Base-by-base conservation (phyloP, 2,113 vertebrate species). In the Limanda limanda region DNA sequence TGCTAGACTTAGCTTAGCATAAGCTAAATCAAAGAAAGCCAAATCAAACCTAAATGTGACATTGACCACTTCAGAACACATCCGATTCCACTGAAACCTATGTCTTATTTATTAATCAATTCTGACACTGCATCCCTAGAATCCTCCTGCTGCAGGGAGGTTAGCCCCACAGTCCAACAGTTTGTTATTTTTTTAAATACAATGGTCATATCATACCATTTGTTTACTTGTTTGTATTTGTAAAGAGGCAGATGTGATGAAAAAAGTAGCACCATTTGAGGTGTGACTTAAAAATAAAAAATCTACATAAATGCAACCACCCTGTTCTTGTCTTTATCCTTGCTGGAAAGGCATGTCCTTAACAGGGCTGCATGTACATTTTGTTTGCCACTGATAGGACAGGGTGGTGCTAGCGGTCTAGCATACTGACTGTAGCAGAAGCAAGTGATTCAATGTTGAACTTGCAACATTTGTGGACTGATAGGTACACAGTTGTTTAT, bases 81-180 rank as follows among this genome's bases (percentile, higher is more conserved):
- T 18, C 45, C 12, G 13, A 45, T 45, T 45, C 42, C 11, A 15
- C 42, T 45, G 11, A 45, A 12, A 45, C 42, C 14, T 4, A 45
- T 15, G 11, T 12, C 14, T 45, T 15, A 45, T 45, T 12, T 45
- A 45, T 45, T 45, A 12, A 48, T 17, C 15, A 17, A 18, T 48
- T 48, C 45, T 48, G 15, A 48, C 4, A 47, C 45, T 47, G 5
- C 45, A 48, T 18, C 15, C 13, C 45, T 6, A 18, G 14, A 17
- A 66, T 12, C 56, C 48, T 80, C 56, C 17, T 18, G 54, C 60
- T 63, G 35, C 66, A 74, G 55, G 47, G 18, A 40, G 18, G 14
- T 73, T 61, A 20, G 17, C 67, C 60, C n/a, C n/a, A n/a, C n/a
- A 57, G 37, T 57, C 14, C 14, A 48, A 42, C 42, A 51, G 40